Evolutionary conservation across 2,113 vertebrate species (phyloP).

Genomic region (Nettapus auritus): DNA sequence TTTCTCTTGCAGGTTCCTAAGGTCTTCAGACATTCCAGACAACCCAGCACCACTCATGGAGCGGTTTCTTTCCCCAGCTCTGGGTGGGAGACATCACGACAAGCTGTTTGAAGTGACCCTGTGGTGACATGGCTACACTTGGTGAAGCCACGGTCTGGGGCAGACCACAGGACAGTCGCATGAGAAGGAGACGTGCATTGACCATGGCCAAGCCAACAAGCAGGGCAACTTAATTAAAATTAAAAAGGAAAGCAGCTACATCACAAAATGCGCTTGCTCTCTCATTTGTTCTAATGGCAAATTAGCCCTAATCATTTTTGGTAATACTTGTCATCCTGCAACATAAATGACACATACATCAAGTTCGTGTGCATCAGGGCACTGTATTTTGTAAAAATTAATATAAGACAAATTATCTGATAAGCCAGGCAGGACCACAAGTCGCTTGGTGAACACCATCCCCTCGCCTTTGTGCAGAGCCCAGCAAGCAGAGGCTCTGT

Average conservation of each 20-base stretch:
- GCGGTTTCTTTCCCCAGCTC: no score
- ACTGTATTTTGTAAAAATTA: neutral
- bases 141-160: neutral
- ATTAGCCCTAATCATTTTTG: neutral
- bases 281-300: neutral
- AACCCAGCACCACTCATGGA: no score
- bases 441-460: neutral
- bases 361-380: neutral
- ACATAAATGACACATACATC: fast-evolving
- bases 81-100: no score
- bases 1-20: no score
- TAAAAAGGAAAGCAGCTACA: neutral
- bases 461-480: fast-evolving
- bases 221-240: neutral
- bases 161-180: no score
- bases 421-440: neutral
- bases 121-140: no score
- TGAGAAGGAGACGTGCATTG: no score
- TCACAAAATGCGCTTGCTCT: neutral
- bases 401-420: neutral
- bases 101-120: no score
- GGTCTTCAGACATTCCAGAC: no score
- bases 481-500: no score
- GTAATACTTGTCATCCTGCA: neutral
- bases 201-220: no score